Evolutionary conservation across 2,888 invertebrate species (phyloP), one percentile per base, ranked within the genome.

Genomic region (Rapana venosa): DNA sequence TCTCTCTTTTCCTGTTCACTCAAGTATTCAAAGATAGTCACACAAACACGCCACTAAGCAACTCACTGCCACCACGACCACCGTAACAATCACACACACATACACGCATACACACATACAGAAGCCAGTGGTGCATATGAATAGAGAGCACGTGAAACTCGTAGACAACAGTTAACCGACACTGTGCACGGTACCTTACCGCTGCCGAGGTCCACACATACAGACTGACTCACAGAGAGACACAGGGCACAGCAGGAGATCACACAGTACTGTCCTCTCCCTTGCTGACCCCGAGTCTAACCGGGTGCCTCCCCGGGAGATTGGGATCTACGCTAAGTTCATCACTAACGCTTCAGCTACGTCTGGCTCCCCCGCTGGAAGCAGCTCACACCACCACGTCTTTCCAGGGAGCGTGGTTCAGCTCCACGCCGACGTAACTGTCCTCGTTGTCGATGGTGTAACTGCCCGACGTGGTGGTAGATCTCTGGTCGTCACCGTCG

Each of bases 391-490:
- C 94, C 87, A 94, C 93, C 87, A 94, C 92, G 87, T 94, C 93
- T 87, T 92, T 93, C 79, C 93, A 90, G 11, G 89, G 89, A 6
- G 89, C 90, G 79, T 93, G 92, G 88, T 91, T 91, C 90, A 92
- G 91, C 83, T 93, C 93, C 36, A 91, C 79, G 26, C 92, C 92
- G 15, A 92, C 88, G 84, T 92, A 92, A n/a, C 92, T 92, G 47
- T 93, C 94, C 85, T 93, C 93, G 90, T 93, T 93, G 86, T 94
- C 95, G 32, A 95, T 94, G 32, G 94, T 94, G 90, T 95, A 95
- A 89, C 95, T 95, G 8, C 95, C 95, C 0, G 94, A 94, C 6
- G 95, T 95, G 13, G 94, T 94, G 30, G 94, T 94, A n/a, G 94
- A 94, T 32, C 94, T 93, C 84, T 93, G 93, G 90, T 94, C 94